These are phyloP conservation scores for Atrichornis clamosus DNA, from an alignment of 2,113 vertebrate species.

Conservation along the genomic window DNA sequence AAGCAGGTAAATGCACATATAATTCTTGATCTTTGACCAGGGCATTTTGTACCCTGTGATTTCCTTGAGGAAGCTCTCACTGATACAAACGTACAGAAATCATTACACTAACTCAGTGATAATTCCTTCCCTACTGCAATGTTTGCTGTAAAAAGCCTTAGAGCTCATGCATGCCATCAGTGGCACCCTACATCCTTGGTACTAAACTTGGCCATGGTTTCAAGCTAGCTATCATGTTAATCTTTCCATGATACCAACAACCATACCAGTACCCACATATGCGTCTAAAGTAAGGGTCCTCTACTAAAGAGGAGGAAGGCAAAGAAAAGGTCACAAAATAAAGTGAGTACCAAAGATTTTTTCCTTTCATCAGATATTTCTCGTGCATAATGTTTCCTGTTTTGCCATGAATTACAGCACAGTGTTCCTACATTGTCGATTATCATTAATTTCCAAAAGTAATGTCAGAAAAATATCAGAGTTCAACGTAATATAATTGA, in stretches of 20 bases:
- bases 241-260: background rate
- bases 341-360: background rate
- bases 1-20: rapidly evolving
- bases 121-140: background rate
- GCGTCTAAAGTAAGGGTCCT: background rate
- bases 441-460: background rate
- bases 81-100: background rate
- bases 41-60: background rate
- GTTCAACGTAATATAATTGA: background rate
- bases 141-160: background rate
- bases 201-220: background rate
- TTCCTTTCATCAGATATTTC: background rate
- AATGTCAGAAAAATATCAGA: background rate
- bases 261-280: background rate
- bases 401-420: background rate
- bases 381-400: background rate
- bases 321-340: background rate
- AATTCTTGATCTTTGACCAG: background rate
- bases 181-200: background rate
- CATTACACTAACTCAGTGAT: background rate
- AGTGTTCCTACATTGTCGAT: background rate
- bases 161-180: rapidly evolving
- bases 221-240: background rate
- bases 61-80: background rate
- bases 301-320: background rate